Base-by-base conservation (phyloP, 2,113 vertebrate genomes). In the Falco punctatus region DNA sequence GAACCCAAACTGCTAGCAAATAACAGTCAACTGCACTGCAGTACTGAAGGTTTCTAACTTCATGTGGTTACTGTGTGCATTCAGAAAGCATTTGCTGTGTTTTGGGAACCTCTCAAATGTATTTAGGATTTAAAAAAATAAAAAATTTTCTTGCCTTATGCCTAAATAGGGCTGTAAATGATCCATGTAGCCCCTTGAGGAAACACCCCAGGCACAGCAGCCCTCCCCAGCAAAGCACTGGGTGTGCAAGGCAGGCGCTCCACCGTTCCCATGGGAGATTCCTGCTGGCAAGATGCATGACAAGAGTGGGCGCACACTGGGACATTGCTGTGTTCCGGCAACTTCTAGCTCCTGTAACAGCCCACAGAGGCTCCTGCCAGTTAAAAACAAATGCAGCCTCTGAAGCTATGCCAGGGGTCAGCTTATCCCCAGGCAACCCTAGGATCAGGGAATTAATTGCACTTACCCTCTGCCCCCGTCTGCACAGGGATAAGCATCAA, bases 351-450 rank as follows among this genome's bases (percentile, higher is more conserved):
- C 69, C 69, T 40, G 1, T 6, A 64, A 79, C 0, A 3, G 80
- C 52, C 57, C 35, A 57, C 27, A 46, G 58, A 65, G 49, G 44
- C 54, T 87, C 49, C 59, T 27, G 69, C 35, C 11, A 62, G 54
- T 23, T 54, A 71, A 38, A 86, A 62, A 48, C 24, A 70, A 42
- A 94, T 1, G 16, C 24, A 81, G 28, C 15, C 27, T 85, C 73
- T 91, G 80, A 93, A 94, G 73, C 52, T 61, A 46, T n/a, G 73
- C 64, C 82, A 93, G 48, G 38, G 51, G 51, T 78, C 51, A 82
- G 23, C 15, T 66, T 74, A 81, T 65, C 27, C 88, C 92, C 77
- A 79, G 52, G 42, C 40, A 81, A 65, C 30, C 12, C 30, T 6
- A 79, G 57, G 40, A 70, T 75, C 23, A 38, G 40, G 54, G 61